phyloP scores from a whole-genome alignment of 1,140 invertebrate species.

The Drosophila bocqueti region DNA sequence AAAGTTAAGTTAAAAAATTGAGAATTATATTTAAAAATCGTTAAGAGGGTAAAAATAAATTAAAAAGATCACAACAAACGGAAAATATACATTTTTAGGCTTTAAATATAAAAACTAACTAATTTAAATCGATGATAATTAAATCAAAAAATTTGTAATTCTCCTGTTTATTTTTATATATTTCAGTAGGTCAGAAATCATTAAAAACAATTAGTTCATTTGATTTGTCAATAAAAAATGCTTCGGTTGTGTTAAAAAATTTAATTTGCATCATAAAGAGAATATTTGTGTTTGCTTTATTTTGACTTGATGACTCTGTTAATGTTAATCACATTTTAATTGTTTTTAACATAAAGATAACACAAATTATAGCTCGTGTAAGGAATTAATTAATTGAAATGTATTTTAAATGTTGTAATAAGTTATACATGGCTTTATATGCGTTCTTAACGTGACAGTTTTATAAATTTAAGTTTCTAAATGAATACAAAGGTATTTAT shows the following conservation, averaged over 20 bases:
- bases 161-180: not conserved
- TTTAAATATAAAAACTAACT: not conserved
- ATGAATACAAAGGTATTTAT: not conserved
- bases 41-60: not conserved
- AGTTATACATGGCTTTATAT: not conserved
- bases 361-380: not conserved
- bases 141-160: not conserved
- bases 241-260: not conserved
- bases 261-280: not conserved
- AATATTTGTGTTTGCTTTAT: not conserved
- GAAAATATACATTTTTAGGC: not conserved
- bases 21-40: not conserved
- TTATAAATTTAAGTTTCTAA: not conserved
- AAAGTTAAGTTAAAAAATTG: not conserved
- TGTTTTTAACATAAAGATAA: conserved; percentile 1
- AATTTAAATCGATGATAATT: no score
- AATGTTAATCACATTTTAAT: conserved; percentile 6
- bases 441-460: not conserved
- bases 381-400: not conserved
- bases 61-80: not conserved
- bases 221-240: not conserved
- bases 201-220: not conserved
- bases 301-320: not conserved
- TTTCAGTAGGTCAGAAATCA: not conserved
- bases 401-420: no score